Evolutionary conservation across 2,888 invertebrate genomes (phyloP).

Genomic region (Bombylius major): DNA sequence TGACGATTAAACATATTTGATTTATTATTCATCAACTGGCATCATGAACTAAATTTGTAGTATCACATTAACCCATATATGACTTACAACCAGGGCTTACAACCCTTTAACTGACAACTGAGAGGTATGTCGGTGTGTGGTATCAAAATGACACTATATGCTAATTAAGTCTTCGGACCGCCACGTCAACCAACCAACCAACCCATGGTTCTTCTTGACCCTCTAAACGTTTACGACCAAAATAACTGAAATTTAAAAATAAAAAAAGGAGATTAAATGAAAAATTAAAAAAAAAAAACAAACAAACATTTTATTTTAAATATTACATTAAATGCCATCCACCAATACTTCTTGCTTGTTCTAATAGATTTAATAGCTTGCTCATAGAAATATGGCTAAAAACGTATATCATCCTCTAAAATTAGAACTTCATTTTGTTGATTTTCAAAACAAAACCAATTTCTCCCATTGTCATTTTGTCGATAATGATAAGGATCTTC

Average conservation of each 20-base stretch:
- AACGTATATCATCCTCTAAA: slow-evolving; percentile 90
- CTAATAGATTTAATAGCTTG: slow-evolving; percentile 24
- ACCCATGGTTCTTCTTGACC: slow-evolving; percentile 58
- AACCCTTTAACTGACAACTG: too few species aligned
- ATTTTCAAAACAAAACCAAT: slow-evolving; percentile 69
- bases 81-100: too few species aligned
- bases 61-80: too few species aligned
- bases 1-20: slow-evolving; percentile 81
- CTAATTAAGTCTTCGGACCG: too few species aligned
- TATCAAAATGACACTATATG: too few species aligned
- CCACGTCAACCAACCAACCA: too few species aligned
- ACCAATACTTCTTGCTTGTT: slow-evolving; percentile 38
- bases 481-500: slow-evolving; percentile 84
- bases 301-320: slow-evolving; percentile 1
- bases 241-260: slow-evolving; percentile 50
- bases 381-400: slow-evolving; percentile 67
- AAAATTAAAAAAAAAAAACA: neutral
- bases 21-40: slow-evolving; percentile 99
- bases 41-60: too few species aligned
- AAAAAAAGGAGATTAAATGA: neutral
- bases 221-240: slow-evolving; percentile 81
- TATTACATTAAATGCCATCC: slow-evolving; percentile 81
- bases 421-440: slow-evolving; percentile 53
- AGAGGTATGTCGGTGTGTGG: too few species aligned
- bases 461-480: slow-evolving; percentile 91